Base-by-base conservation (phyloP, 2,113 vertebrate species). In the Nerophis ophidion region DNA sequence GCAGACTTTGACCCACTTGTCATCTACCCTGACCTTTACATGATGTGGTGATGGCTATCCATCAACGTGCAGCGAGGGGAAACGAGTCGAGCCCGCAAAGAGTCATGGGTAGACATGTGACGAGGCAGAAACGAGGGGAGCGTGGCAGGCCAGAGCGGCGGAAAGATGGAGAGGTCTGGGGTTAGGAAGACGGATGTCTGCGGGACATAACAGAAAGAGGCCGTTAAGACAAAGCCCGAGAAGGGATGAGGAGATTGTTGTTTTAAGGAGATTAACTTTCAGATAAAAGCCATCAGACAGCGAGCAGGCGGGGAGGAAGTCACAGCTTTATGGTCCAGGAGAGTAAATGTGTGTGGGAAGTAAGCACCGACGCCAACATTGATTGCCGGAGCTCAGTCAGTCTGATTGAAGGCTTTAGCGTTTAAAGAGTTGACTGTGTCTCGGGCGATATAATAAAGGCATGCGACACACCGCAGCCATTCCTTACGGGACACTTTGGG, bases 401-500 rank as follows among this genome's bases (percentile, higher is more conserved):
- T 65, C 66, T 81, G 85, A 83, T 84, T 81, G 81, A 84, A 68
- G 71, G 60, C 65, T 67, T 51, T 60, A 60, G 71, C 17, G 56
- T 75, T 36, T 66, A 57, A 67, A 73, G 62, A 36, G 62, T 11
- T 46, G 66, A 46, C 51, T 61, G 26, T 61, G 26, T 40, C 38
- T 45, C 51, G 61, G 72, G 71, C 61, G 66, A 50, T 26, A 50
- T 57, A 65, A 71, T 61, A 49, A 76, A 82, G 54, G 16, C 54
- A 56, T 19, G 40, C 6, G 8, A 13, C 16, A 11, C 11, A 12
- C 54, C 13, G 38, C 38, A 56, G 54, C 16, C 14, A 19, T 42
- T 56, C 36, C 17, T 17, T 16, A 7, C 35, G 38, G 54, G 9
- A 7, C 54, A 8, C 35, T 34, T 6, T 5, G 40, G 40, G 40